Evolutionary conservation across 2,888 invertebrate species (phyloP), one percentile per base, ranked within the genome.

Genomic region (Portevinia maculata): DNA sequence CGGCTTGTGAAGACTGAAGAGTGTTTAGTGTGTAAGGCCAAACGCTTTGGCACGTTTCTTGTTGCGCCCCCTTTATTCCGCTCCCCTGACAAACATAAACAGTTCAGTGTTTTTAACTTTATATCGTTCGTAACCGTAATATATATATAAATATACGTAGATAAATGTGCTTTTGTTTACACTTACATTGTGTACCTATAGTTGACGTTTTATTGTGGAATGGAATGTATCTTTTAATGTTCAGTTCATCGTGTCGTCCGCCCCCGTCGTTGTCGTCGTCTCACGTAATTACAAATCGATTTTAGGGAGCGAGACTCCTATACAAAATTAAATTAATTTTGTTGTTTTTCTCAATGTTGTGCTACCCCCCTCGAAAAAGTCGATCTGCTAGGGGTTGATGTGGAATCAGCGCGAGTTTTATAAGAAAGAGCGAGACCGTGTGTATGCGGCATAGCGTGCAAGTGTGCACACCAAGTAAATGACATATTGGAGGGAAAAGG

Each of bases 231-330:
- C 67, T 71, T 65, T 44, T 19, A 15, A 7, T 83, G 69, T 59
- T 24, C 24, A 24, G 70, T 65, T 78, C 57, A 13, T 48, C 53
- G 59, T 24, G 46, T 83, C 60, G 60, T 60, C 57, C 46, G 19
- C 48, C 39, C 41, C 69, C 48, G 44, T 32, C 55, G 57, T 48
- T 53, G 28, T 53, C 53, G 73, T 50, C 44, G 65, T 74, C 62
- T 57, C 74, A 55, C 76, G 59, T 84, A 75, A 75, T 85, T 83
- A 84, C 85, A 83, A 85, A 86, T 85, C 83, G 83, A 83, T 83
- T 83, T 83, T 83, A 78, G 83, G 83, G 83, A 83, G 78, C 83
- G 83, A 83, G 83, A 65, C 76, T 83, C 78, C 78, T 71, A 78
- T 73, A 78, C 62, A 41, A 78, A 78, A 83, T 83, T 83, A 83